A percentile compares a stretch with the other conserved stretches of the same genome.
phyloP scores from a whole-genome alignment of 2,888 invertebrate genomes.

The Folsomia manolachei region DNA sequence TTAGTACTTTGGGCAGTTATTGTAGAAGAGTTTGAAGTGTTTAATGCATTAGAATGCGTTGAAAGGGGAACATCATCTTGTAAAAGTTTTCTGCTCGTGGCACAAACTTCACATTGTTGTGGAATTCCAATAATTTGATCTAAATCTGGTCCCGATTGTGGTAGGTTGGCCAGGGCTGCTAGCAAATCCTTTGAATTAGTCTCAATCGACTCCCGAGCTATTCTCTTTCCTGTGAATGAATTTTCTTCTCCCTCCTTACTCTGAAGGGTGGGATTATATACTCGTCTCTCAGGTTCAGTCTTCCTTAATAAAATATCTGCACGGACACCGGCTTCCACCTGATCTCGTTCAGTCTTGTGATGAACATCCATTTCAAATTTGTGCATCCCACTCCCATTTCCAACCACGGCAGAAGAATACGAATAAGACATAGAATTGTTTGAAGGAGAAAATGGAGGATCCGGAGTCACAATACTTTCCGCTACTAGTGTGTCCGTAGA shows the following conservation, averaged over 20 bases:
- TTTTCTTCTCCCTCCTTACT: not conserved
- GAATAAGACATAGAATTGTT: no score
- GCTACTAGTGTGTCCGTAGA: conserved; percentile 60
- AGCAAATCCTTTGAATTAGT: not conserved
- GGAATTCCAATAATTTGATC: not conserved
- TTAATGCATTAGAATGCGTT: not conserved
- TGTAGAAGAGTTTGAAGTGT: not conserved
- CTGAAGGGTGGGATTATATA: not conserved
- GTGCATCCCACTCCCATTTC: not conserved
- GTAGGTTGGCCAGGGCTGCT: no score
- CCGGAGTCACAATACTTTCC: conserved; percentile 26
- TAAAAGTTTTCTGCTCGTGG: conserved; percentile 53
- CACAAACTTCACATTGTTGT: conserved; percentile 53
- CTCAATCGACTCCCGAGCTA: not conserved
- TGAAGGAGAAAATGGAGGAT: no score
- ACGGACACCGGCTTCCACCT: not conserved
- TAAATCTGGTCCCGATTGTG: not conserved
- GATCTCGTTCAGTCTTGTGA: not conserved
- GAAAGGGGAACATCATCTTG: conserved; percentile 27
- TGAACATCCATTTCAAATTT: not conserved
- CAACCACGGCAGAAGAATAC: no score
- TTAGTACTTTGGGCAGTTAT: not conserved
- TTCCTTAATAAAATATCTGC: not conserved
- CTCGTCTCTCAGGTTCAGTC: not conserved
- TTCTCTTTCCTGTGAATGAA: not conserved